Percentiles rank a stretch among this genome's conserved stretches.
phyloP scores from a whole-genome alignment of 2,113 vertebrate species.

The Chaetorhynchus papuensis region DNA sequence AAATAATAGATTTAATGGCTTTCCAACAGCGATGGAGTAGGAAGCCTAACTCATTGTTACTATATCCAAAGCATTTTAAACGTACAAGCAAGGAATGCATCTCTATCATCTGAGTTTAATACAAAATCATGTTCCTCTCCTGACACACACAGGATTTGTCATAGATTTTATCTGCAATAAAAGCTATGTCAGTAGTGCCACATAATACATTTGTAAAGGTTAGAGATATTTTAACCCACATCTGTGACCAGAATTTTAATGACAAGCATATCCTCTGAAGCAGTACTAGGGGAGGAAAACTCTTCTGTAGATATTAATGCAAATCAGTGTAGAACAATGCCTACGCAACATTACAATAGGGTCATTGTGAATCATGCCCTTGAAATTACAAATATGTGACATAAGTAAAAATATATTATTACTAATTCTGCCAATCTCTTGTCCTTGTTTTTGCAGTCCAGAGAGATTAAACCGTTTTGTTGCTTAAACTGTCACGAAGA shows the following conservation, averaged over 20 bases:
- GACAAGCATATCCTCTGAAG: conserved; percentile 51
- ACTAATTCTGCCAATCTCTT: conserved; percentile 63
- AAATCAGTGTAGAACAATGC: conserved; percentile 59
- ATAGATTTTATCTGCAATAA: conserved; percentile 77
- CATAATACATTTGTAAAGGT: conserved; percentile 76
- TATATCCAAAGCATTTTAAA: conserved; percentile 59
- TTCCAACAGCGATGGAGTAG: conserved; percentile 7
- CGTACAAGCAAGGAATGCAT: conserved; percentile 56
- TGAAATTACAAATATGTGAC: conserved; percentile 72
- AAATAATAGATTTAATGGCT: conserved; percentile 32
- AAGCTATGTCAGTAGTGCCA: conserved; percentile 69
- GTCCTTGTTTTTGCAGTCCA: conserved; percentile 62
- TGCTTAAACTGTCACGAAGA: conserved; percentile 65
- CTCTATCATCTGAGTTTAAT: conserved; percentile 70
- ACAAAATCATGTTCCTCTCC: conserved; percentile 67
- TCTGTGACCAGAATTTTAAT: conserved; percentile 75
- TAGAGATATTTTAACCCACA: conserved; percentile 73
- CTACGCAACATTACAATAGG: conserved; percentile 23
- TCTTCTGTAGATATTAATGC: conserved; percentile 61
- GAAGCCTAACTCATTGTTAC: conserved; percentile 46
- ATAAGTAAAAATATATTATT: conserved; percentile 68
- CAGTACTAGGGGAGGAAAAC: conserved; percentile 31
- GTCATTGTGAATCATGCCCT: conserved; percentile 68
- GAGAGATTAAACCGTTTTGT: conserved; percentile 66
- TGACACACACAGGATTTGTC: conserved; percentile 71